These are phyloP conservation scores for Zhengitettix transpicula DNA, from an alignment of 2,888 invertebrate genomes.

Conservation along the genomic window DNA sequence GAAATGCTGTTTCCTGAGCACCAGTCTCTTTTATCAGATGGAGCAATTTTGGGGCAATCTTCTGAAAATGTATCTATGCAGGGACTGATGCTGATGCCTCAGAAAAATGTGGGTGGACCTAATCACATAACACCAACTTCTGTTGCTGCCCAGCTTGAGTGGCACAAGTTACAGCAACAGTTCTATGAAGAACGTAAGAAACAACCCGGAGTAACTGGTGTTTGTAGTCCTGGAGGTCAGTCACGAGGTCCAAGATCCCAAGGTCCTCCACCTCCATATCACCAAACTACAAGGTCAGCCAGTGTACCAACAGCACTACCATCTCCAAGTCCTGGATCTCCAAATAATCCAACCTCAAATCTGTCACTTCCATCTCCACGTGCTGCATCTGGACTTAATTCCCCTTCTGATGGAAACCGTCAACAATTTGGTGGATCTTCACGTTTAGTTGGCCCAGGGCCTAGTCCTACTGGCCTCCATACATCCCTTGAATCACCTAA, in stretches of 20 bases:
- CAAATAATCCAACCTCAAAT: constrained; percentile 52
- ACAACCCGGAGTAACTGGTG: constrained; percentile 22
- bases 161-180: constrained; percentile 81
- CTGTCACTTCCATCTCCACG: constrained; percentile 58
- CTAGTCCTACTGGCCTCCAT: constrained; percentile 30
- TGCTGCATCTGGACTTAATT: constrained; percentile 49
- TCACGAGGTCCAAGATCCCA: constrained; percentile 30
- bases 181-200: constrained; percentile 61
- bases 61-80: constrained; percentile 9
- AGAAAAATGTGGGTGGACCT: constrained; percentile 4
- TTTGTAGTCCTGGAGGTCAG: constrained; percentile 26
- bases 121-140: constrained; percentile 15
- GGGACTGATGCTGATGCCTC: constrained; percentile 5
- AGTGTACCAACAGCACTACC: constrained; percentile 58
- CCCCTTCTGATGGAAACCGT: constrained; percentile 45
- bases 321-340: constrained; percentile 55
- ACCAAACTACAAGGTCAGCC: constrained; percentile 54
- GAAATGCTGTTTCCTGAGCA: constrained; percentile 73
- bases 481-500: constrained; percentile 27
- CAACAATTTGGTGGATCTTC: constrained; percentile 24
- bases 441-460: constrained; percentile 30
- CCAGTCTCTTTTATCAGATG: constrained; percentile 13
- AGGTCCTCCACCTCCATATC: constrained; percentile 64
- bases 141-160: constrained; percentile 57
- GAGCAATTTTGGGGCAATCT: constrained; percentile 3